Evolutionary conservation across 2,888 invertebrate species (phyloP), one percentile per base, ranked within the genome.

Genomic region (Lapara coniferarum): DNA sequence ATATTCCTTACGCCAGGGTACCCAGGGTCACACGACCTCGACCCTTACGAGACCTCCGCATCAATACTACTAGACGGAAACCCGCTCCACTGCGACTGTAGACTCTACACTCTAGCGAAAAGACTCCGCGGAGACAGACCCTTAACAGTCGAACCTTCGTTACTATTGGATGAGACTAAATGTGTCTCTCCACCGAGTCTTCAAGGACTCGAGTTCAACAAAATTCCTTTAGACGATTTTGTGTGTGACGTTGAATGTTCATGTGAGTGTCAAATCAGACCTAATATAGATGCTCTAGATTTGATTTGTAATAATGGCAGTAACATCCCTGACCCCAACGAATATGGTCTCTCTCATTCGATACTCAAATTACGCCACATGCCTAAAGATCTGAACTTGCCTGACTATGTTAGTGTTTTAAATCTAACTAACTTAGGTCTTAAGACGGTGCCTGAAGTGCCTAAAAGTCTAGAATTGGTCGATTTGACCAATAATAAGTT

Each of bases 1-100:
- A 12, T 77, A 19, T 16, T 14, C 19, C 16, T 66, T 14, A 55
- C n/a, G 44, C 12, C 0, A 4, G 58, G 16, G 10, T 37, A 52
- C 66, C 37, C 37, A 6, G 4, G 37, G n/a, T 14, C 30, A 19
- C n/a, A 13, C 53, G 46, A 19, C 13, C 8, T 2, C 5, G 16
- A 19, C n/a, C 37, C 14, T 37, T 37, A 5, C 37, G 37, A 37
- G 37, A 52, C 67, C 0, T 3, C 12, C 13, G 14, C 46, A 0
- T 14, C 13, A 12, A 19, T 70, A 10, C 66, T 70, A 0, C 72
- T 78, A 2, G 74, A 70, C 14, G 25, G 72, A 10, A 78, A 78
- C 56, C 78, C 78, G 0, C 72, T 73, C 66, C n/a, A 46, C 25
- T 78, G 78, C 70, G 74, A 78, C 70, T 78, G 78, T 52, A 3